Percentiles rank a stretch among this genome's conserved stretches.
These are phyloP conservation scores for Sinodicranocentrus sp. DNA, from an alignment of 2,888 invertebrate species.

Conservation along the genomic window DNA sequence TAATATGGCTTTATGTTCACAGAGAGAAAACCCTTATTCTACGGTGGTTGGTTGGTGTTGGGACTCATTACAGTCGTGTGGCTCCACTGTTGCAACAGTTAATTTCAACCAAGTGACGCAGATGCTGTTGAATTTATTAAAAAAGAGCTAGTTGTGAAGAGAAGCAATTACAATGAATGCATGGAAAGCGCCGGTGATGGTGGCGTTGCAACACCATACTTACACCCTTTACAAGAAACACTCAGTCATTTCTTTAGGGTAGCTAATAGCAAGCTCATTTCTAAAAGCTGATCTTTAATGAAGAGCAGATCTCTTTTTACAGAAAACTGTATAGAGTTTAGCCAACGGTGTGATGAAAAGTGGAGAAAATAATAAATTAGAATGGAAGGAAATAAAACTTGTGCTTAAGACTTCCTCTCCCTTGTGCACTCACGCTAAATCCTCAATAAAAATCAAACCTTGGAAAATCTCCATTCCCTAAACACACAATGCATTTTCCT, in stretches of 20 bases:
- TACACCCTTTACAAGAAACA: neutral
- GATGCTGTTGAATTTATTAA: slow-evolving; percentile 53
- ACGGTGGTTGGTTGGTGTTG: slow-evolving; percentile 9
- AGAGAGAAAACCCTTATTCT: neutral
- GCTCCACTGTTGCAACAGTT: slow-evolving; percentile 19
- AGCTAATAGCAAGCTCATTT: slow-evolving; percentile 10
- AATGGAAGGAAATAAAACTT: slow-evolving; percentile 24
- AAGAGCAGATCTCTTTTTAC: neutral
- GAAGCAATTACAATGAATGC: slow-evolving; percentile 26
- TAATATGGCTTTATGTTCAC: slow-evolving; percentile 28
- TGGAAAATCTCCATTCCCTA: neutral
- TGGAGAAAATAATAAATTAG: slow-evolving; percentile 32
- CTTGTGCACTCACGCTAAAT: neutral
- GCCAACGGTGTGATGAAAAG: slow-evolving; percentile 18
- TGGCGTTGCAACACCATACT: slow-evolving; percentile 1
- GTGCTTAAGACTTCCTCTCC: slow-evolving; percentile 2
- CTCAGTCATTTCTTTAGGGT: neutral
- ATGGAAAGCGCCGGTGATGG: neutral
- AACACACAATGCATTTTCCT: neutral
- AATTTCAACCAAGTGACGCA: slow-evolving; percentile 43
- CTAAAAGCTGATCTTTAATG: slow-evolving; percentile 31
- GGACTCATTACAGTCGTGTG: slow-evolving; percentile 39
- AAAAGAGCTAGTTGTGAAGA: slow-evolving; percentile 38
- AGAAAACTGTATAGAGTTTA: neutral
- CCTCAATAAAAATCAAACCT: slow-evolving; percentile 25